Percentiles rank a stretch among this genome's conserved stretches.
Evolutionary conservation across 2,113 vertebrate species (phyloP).

Genomic region (Gobius niger): DNA sequence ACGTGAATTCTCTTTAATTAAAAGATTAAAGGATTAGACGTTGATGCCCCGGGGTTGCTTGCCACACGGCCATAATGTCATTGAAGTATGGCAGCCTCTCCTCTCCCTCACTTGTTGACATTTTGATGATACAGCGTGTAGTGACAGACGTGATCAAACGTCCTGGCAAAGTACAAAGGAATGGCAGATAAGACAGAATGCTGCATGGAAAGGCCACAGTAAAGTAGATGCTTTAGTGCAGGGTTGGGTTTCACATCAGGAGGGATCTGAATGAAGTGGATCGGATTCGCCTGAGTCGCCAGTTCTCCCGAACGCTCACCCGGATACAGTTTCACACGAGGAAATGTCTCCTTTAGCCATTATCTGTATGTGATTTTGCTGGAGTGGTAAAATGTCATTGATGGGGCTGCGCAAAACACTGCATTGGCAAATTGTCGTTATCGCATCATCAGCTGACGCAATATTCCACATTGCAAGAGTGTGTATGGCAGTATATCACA

Average conservation of each 20-base stretch:
- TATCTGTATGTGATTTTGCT: background rate
- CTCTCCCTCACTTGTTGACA: slow-evolving; percentile 34
- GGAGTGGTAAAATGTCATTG: background rate
- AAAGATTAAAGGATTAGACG: slow-evolving; percentile 65
- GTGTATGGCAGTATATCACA: no score
- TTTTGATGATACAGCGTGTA: slow-evolving; percentile 45
- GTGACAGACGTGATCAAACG: slow-evolving; percentile 28
- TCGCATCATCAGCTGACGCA: no score
- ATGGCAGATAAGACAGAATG: slow-evolving; percentile 1
- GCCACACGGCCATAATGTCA: slow-evolving; percentile 38
- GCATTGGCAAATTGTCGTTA: no score
- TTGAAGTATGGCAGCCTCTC: slow-evolving; percentile 35
- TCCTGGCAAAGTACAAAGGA: slow-evolving; percentile 21
- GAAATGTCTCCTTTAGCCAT: background rate
- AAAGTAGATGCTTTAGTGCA: background rate
- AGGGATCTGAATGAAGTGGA: slow-evolving; percentile 32
- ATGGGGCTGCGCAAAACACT: no score
- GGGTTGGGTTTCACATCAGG: slow-evolving; percentile 49
- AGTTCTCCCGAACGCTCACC: background rate
- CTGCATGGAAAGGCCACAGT: slow-evolving; percentile 5
- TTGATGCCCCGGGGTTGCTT: slow-evolving; percentile 30
- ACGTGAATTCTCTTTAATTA: slow-evolving; percentile 64
- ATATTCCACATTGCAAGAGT: no score
- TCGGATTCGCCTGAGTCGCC: slow-evolving; percentile 30
- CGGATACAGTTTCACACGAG: slow-evolving; percentile 1